Evolutionary conservation across 2,797 vertebrate genomes (phyloP), one percentile per base, ranked within the genome.

Genomic region (Danionella dracula): DNA sequence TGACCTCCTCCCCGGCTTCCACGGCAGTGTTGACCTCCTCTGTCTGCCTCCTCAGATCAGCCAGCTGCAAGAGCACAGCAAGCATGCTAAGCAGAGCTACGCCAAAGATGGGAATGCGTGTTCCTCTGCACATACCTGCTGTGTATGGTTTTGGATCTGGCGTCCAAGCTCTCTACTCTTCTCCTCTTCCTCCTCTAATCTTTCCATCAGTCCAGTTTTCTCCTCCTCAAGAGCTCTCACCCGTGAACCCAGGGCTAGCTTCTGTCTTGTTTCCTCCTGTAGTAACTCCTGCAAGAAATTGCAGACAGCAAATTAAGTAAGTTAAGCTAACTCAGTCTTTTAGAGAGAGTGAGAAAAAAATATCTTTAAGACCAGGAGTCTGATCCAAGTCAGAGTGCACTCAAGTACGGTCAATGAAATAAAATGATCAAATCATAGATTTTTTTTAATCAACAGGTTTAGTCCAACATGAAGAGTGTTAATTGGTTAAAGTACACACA

Each of bases 191-290:
- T 96, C 93, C 17, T 96, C 93, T 8, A 93, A 80, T 76, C 91
- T 89, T 64, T 96, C 94, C 77, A 90, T 86, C 55, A 95, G 76
- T 13, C 86, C 88, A 0, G 83, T 83, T 44, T 83, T 91, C 70
- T 96, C 94, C 0, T 93, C 91, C 83, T 95, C 93, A 76, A 96
- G 79, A 9, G 83, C 82, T 45, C 92, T 88, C 1, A 90, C 89
- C 23, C 92, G 87, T 0, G 92, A 88, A 68, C 89, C 87, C 58
- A 93, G 63, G 23, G 88, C 84, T 81, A 95, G 80, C 76, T 96
- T 96, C 27, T 91, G 91, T 29, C 93, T 82, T 0, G 87, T 94
- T 78, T 96, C 94, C 62, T 96, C 94, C 76, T 94, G 92, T 20
- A 95, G 82, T 35, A 90, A 68, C 46, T 96, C 94, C 93, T 95